Conservation (phyloP, 2,797 vertebrate genomes). For the Malurus leucopterus region DNA sequence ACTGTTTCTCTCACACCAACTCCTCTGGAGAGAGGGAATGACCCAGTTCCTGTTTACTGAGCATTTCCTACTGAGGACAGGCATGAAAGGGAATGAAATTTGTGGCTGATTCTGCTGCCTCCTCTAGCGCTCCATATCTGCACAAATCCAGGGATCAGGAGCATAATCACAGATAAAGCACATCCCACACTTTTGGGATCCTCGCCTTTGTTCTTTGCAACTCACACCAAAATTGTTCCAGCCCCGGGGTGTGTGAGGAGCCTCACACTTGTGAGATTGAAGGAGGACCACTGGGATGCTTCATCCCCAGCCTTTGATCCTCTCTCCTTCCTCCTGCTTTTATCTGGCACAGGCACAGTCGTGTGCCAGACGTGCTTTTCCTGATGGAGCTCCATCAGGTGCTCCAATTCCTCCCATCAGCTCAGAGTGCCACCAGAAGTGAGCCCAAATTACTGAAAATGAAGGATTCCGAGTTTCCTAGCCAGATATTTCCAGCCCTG, state of each 20-base stretch:
- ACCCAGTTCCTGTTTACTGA: background rate
- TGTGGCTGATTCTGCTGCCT: background rate
- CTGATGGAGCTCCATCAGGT: background rate
- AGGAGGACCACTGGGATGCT: background rate
- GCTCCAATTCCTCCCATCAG: background rate
- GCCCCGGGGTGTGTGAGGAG: background rate
- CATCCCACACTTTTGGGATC: background rate
- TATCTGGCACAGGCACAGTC: background rate
- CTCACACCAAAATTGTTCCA: background rate
- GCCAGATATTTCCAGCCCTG: background rate
- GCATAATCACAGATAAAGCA: rapidly evolving
- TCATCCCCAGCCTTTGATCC: background rate
- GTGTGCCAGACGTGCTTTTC: background rate
- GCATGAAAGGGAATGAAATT: background rate
- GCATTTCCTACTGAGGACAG: background rate
- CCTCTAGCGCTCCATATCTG: background rate
- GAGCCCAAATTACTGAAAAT: background rate
- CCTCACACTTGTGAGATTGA: background rate
- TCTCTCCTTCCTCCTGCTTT: background rate
- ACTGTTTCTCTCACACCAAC: background rate
- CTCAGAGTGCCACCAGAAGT: background rate
- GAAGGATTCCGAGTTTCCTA: background rate
- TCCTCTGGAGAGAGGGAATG: background rate
- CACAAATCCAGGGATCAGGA: background rate
- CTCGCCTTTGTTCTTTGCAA: background rate